A percentile compares a stretch with the other conserved stretches of the same genome.
Evolutionary conservation across 2,888 invertebrate species (phyloP).

Genomic region (Gastrophysa polygoni): DNA sequence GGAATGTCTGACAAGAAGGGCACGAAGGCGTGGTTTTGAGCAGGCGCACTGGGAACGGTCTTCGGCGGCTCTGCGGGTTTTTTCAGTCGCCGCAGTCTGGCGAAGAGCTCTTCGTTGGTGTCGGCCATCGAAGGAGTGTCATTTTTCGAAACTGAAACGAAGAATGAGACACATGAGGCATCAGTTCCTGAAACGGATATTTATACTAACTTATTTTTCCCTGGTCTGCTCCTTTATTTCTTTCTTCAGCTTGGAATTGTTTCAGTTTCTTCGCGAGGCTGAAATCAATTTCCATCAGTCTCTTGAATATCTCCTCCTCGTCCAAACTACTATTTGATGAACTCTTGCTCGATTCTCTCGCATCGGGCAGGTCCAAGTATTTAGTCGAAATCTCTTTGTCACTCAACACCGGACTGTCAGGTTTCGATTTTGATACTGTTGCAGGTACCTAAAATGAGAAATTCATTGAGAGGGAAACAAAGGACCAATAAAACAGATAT

Average conservation of each 20-base stretch:
- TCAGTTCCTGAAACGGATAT: too few species aligned
- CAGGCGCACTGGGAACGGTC: not conserved
- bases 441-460: slow-evolving; percentile 43
- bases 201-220: too few species aligned
- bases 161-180: not conserved
- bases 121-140: not conserved
- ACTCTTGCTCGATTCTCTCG: slow-evolving; percentile 31
- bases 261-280: slow-evolving; percentile 46
- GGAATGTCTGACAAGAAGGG: slow-evolving; percentile 55
- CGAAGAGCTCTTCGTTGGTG: slow-evolving; percentile 34
- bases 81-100: slow-evolving; percentile 29
- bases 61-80: slow-evolving; percentile 10
- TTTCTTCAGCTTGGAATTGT: slow-evolving; percentile 20
- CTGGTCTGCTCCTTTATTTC: not conserved
- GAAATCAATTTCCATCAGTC: slow-evolving; percentile 49
- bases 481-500: too few species aligned
- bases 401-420: slow-evolving; percentile 3
- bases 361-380: slow-evolving; percentile 48
- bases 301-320: slow-evolving; percentile 41
- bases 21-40: slow-evolving; percentile 39
- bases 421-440: slow-evolving; percentile 11
- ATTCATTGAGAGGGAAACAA: not conserved
- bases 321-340: slow-evolving; percentile 37
- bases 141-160: not conserved
- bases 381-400: slow-evolving; percentile 49